Percentiles rank a stretch among this genome's conserved stretches.
Evolutionary conservation across 2,888 invertebrate species (phyloP).

Genomic region (Alloscopus bannaensis): DNA sequence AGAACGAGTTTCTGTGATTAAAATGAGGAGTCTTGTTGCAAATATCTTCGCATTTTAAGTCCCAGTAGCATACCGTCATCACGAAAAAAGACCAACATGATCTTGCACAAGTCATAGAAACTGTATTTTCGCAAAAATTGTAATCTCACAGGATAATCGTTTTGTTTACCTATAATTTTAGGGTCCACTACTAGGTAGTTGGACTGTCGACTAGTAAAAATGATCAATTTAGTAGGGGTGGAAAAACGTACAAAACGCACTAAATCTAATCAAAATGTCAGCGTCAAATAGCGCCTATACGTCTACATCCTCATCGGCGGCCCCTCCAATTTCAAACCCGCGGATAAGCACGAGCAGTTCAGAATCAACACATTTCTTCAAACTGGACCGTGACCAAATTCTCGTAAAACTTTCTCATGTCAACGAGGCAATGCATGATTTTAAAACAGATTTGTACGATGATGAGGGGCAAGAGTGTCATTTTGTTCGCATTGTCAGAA

Average conservation of each 20-base stretch:
- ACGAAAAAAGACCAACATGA: neutral
- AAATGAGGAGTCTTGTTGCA: slow-evolving; percentile 23
- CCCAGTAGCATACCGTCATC: neutral
- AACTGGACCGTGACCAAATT: slow-evolving; percentile 31
- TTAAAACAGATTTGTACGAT: slow-evolving; percentile 52
- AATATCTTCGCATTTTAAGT: slow-evolving; percentile 20
- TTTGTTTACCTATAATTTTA: too few species aligned
- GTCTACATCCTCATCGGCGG: slow-evolving; percentile 12
- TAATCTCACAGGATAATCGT: too few species aligned
- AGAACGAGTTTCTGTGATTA: slow-evolving; percentile 48
- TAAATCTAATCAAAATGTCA: slow-evolving; percentile 37
- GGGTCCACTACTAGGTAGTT: too few species aligned
- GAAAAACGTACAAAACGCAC: too few species aligned
- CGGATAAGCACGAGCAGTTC: slow-evolving; percentile 10
- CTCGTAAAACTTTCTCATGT: slow-evolving; percentile 56
- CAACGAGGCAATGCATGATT: slow-evolving; percentile 50
- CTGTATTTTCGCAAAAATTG: too few species aligned
- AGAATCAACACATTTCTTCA: slow-evolving; percentile 19
- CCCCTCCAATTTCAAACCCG: neutral
- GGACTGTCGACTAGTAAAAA: neutral
- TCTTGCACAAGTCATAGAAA: slow-evolving; percentile 30
- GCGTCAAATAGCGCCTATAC: slow-evolving; percentile 23
- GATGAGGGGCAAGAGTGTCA: slow-evolving; percentile 54
- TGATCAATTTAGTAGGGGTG: too few species aligned
- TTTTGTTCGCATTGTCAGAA: slow-evolving; percentile 56